Base-by-base conservation (phyloP, 2,888 invertebrate species). In the Sarcophaga variegata region DNA sequence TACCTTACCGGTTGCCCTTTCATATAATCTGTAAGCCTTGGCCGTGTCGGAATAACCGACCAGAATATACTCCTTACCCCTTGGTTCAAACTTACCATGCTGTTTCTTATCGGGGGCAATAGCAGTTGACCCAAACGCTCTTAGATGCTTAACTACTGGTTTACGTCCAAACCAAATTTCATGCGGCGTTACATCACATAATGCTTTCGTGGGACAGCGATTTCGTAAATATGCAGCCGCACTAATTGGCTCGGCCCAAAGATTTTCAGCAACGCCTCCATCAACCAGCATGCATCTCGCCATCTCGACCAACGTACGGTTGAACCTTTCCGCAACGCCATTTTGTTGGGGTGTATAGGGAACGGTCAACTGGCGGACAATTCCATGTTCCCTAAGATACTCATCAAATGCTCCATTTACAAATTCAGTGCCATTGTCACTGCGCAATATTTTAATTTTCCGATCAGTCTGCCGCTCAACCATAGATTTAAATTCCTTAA, bases 1-100 rank as follows among this genome's bases (percentile, higher is more conserved):
- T 22, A 74, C 66, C 69, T 22, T 60, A 62, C 45, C 4, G 1
- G 63, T 83, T n/a, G 60, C 10, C 2, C 49, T 74, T 12, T 81
- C 85, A 59, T 77, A 85, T 37, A 85, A 27, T 22, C 81, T 17
- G 49, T 85, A 85, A 3, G 81, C 85, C 59, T 85, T 85, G 37
- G 85, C 22, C 4, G 62, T 77, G 2, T 64, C 45, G n/a, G 77
- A 77, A 49, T 77, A 77, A 2, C 69, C 69, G 3, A 77, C 77
- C 60, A 77, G 59, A 10, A 63, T 54, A 17, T 76, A 66, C n/a
- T 76, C 59, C 3, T 10, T 76, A 17, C 76, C 76, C 54, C 59
- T 76, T 37, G 66, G 66, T 67, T 54, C 27, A 47, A 77, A 77
- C 45, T 77, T 77, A 37, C 47, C 27, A 45, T 77, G 77, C 10